These are phyloP conservation scores for Poecilia gillii DNA, from an alignment of 2,797 vertebrate species.

Conservation along the genomic window DNA sequence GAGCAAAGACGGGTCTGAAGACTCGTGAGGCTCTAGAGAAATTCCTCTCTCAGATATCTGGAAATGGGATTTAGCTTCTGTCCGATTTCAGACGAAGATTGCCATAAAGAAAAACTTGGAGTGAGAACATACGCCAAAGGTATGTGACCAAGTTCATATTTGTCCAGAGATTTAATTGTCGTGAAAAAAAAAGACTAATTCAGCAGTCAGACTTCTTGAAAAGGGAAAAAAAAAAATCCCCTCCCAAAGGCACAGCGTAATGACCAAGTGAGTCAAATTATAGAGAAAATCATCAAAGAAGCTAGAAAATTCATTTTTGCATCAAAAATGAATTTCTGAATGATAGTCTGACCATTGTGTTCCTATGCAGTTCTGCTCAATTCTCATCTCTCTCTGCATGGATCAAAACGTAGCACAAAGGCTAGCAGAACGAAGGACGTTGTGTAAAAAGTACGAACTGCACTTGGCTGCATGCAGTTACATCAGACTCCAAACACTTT, in stretches of 20 bases:
- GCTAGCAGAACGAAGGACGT: background rate
- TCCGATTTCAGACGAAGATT: background rate
- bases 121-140: background rate
- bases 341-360: too few species aligned
- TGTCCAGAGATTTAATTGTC: background rate
- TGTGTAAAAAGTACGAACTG: background rate
- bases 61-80: background rate
- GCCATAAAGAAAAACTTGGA: background rate
- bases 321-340: background rate
- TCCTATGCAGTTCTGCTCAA: too few species aligned
- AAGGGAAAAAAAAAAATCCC: background rate
- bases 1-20: background rate
- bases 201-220: background rate
- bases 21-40: background rate
- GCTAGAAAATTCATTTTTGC: background rate
- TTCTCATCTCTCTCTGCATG: too few species aligned
- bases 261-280: too few species aligned
- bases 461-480: background rate
- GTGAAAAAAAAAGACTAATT: background rate
- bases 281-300: background rate
- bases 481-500: background rate
- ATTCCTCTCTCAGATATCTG: background rate
- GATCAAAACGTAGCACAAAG: too few species aligned
- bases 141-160: background rate
- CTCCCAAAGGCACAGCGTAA: background rate